Conservation (phyloP, 2,113 vertebrate species). For the Oreochromis tanganicae region DNA sequence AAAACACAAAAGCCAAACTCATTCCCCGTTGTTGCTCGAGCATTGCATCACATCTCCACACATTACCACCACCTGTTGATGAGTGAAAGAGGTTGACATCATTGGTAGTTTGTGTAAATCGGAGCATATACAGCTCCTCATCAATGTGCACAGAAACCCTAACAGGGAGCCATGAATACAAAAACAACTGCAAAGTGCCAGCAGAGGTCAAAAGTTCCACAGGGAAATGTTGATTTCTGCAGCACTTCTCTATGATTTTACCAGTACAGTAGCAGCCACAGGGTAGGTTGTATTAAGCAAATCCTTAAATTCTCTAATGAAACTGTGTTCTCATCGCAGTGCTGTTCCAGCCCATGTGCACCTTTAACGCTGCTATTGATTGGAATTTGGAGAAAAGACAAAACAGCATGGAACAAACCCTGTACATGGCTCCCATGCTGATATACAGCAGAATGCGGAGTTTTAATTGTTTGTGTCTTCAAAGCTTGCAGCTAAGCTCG, state of each 20-base stretch:
- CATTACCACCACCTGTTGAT: neutral
- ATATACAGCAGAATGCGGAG: neutral
- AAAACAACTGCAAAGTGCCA: neutral
- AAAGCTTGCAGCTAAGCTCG: conserved; percentile 22
- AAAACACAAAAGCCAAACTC: neutral
- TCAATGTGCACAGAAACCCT: neutral
- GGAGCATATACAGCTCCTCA: neutral
- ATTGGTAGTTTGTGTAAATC: neutral
- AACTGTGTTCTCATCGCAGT: neutral
- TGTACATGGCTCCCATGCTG: neutral
- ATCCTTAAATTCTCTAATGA: neutral
- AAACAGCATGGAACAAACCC: neutral
- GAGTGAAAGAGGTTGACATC: neutral
- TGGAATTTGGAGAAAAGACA: conserved; percentile 4
- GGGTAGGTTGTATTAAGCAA: neutral
- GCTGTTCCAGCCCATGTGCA: neutral
- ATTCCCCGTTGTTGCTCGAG: neutral
- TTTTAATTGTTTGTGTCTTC: conserved; percentile 49
- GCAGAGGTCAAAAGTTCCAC: neutral
- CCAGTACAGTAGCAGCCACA: neutral
- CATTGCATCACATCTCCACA: neutral
- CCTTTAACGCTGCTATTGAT: conserved; percentile 36
- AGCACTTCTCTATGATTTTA: neutral
- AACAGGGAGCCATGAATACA: neutral
- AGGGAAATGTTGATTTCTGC: neutral